Evolutionary conservation across 2,797 vertebrate genomes (phyloP).

Genomic region (Acrossocheilus wenchowensis): DNA sequence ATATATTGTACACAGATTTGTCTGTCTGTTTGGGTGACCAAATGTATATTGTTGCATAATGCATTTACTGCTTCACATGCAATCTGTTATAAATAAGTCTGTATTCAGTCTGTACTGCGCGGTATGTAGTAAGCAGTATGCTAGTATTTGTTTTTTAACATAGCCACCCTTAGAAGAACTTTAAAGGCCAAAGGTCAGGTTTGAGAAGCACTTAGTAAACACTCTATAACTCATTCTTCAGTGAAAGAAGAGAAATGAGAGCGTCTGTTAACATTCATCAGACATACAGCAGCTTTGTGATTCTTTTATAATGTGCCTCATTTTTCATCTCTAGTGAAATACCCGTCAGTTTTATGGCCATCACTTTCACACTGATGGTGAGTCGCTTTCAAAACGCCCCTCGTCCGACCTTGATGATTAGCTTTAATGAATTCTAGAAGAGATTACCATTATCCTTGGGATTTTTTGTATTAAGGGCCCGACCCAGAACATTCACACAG

Average conservation of each 20-base stretch:
- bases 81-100: background rate
- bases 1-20: background rate
- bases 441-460: constrained; percentile 47
- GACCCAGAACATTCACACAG: background rate
- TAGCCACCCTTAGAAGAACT: background rate
- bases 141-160: background rate
- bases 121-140: background rate
- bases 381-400: constrained; percentile 37
- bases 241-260: background rate
- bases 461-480: constrained; percentile 21
- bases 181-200: constrained; percentile 10
- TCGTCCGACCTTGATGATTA: constrained; percentile 40
- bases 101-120: background rate
- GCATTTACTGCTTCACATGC: background rate
- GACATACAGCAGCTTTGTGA: constrained; percentile 38
- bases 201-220: background rate
- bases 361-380: constrained; percentile 11
- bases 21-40: background rate
- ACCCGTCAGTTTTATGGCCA: constrained; percentile 35
- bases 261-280: constrained; percentile 28
- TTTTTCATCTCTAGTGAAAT: constrained; percentile 20
- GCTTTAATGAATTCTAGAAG: constrained; percentile 44
- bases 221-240: background rate
- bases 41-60: background rate
- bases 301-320: constrained; percentile 42